phyloP scores from a whole-genome alignment of 2,888 invertebrate genomes.

The Blera fallax region DNA sequence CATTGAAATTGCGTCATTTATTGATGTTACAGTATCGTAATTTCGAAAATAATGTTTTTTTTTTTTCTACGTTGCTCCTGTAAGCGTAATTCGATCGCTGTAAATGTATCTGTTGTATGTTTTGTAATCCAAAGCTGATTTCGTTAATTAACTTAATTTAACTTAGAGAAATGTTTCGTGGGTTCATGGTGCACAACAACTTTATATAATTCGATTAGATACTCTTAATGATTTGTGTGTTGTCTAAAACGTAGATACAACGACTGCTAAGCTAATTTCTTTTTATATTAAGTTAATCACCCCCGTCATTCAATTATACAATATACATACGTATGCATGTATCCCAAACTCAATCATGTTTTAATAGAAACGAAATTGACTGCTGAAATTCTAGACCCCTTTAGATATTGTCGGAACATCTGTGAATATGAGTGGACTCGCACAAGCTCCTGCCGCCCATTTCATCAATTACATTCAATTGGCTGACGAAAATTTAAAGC shows the following conservation, averaged over 20 bases:
- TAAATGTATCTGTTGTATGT: not conserved
- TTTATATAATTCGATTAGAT: conserved; percentile 56
- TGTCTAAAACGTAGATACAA: not conserved
- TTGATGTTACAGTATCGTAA: not conserved
- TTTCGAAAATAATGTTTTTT: not conserved
- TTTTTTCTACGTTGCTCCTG: not conserved
- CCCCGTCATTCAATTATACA: conserved; percentile 25
- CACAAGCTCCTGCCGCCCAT: conserved; percentile 7
- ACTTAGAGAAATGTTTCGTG: conserved; percentile 6
- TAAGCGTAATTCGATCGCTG: conserved; percentile 8
- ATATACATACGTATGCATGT: no score
- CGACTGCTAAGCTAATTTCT: not conserved
- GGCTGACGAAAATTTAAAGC: conserved; percentile 60
- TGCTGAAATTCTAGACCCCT: conserved; percentile 22
- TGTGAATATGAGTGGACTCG: not conserved
- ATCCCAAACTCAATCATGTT: conserved; percentile 48
- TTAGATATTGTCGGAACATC: not conserved
- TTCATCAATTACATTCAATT: conserved; percentile 64
- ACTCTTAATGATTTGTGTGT: conserved; percentile 3
- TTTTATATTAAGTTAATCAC: conserved; percentile 15
- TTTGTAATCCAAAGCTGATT: conserved; percentile 41
- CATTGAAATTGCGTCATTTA: not conserved
- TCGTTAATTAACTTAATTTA: conserved; percentile 58
- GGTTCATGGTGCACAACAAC: conserved; percentile 29
- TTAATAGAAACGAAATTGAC: conserved; percentile 49